phyloP scores from a whole-genome alignment of 1,140 invertebrate species.

The Cyrtorhinus lividipennis region DNA sequence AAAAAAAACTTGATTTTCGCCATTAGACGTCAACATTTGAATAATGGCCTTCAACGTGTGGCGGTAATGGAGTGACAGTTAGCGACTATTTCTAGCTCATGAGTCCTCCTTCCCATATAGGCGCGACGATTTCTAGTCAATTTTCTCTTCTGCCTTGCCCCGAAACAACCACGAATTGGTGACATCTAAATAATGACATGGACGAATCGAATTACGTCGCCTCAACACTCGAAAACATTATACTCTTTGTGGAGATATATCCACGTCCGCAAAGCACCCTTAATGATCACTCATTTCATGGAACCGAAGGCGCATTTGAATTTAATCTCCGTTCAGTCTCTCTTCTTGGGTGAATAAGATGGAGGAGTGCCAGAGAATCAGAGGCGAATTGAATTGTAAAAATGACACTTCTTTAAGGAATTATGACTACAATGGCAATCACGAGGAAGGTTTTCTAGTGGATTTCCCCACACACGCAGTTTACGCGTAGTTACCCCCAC shows the following conservation, averaged over 20 bases:
- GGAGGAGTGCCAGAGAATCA: no score
- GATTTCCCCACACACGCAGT: not conserved
- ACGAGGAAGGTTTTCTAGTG: not conserved
- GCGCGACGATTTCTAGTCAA: not conserved
- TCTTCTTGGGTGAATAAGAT: not conserved
- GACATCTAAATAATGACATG: constrained; percentile 6
- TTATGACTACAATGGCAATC: not conserved
- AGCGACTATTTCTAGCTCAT: not conserved
- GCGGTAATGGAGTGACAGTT: not conserved
- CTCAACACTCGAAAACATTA: not conserved
- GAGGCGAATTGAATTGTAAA: not conserved
- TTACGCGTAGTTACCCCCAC: not conserved
- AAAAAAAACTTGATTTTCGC: not conserved
- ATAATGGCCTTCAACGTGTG: not conserved
- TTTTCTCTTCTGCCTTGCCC: not conserved
- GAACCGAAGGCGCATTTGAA: not conserved
- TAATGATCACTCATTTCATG: constrained; percentile 1
- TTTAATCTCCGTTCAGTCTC: not conserved
- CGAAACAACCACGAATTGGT: not conserved
- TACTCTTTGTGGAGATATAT: not conserved
- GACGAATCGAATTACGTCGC: constrained; percentile 1
- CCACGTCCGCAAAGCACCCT: not conserved
- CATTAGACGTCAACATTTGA: not conserved
- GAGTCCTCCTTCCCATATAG: not conserved
- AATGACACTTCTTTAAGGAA: not conserved